Evolutionary conservation across 2,888 invertebrate species (phyloP).

Genomic region (Pyrocoelia pectoralis): DNA sequence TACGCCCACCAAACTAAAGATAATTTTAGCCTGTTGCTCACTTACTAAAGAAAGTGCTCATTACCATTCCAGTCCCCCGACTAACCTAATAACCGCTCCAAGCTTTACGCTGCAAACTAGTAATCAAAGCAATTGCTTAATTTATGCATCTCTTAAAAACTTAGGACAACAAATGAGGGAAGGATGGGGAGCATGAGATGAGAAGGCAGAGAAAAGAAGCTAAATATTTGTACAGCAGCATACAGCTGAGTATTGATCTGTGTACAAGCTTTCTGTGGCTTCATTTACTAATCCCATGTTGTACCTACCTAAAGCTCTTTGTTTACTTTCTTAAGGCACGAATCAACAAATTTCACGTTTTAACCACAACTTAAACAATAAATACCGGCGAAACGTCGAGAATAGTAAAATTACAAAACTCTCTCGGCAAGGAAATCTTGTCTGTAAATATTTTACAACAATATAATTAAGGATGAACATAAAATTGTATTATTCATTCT

Average conservation of each 20-base stretch:
- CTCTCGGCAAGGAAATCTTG: too few species aligned
- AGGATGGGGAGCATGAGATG: background rate
- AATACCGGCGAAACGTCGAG: slow-evolving; percentile 23
- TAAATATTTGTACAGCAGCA: background rate
- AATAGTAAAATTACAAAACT: slow-evolving; percentile 36
- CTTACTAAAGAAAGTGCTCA: too few species aligned
- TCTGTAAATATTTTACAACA: background rate
- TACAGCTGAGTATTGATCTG: slow-evolving; percentile 30
- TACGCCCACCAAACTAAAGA: too few species aligned
- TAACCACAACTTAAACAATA: slow-evolving; percentile 39
- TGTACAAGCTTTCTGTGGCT: slow-evolving; percentile 39
- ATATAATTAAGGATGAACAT: background rate
- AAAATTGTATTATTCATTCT: background rate
- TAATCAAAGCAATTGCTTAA: too few species aligned
- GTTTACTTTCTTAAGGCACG: slow-evolving; percentile 41
- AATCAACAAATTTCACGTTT: slow-evolving; percentile 40
- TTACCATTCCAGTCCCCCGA: too few species aligned
- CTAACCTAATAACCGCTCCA: too few species aligned
- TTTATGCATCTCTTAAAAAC: too few species aligned
- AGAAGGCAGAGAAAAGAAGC: background rate
- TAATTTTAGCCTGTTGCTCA: too few species aligned
- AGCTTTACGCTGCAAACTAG: too few species aligned
- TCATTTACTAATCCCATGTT: slow-evolving; percentile 38
- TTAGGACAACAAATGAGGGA: too few species aligned
- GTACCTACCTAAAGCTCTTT: slow-evolving; percentile 30